These are phyloP conservation scores for Grammomys surdaster DNA, from an alignment of 2,113 vertebrate species.

Conservation along the genomic window DNA sequence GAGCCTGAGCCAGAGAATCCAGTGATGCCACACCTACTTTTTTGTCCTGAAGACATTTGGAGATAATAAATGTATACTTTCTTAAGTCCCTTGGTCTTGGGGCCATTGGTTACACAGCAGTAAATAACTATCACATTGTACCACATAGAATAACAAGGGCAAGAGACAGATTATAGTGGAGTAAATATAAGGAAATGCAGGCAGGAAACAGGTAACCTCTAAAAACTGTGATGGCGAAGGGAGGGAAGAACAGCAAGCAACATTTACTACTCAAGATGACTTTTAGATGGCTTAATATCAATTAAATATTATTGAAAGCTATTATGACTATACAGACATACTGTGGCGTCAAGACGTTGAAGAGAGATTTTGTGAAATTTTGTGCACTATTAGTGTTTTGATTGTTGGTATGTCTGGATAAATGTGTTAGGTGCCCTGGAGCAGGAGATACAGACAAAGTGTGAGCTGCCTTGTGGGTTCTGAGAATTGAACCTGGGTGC, in stretches of 20 bases:
- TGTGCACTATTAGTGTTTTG: not conserved
- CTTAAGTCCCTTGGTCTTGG: slow-evolving; percentile 1
- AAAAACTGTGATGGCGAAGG: not conserved
- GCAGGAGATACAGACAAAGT: not conserved
- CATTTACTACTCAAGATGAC: slow-evolving; percentile 10
- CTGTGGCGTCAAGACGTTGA: not conserved
- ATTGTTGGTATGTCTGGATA: not conserved
- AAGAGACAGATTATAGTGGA: slow-evolving; percentile 9
- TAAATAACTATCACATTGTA: not conserved
- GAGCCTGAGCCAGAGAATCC: not conserved
- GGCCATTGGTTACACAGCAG: not conserved
- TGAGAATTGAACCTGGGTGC: not conserved
- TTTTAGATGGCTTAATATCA: slow-evolving; percentile 17
- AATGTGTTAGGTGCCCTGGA: not conserved
- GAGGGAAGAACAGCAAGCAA: not conserved
- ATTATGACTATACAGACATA: not conserved
- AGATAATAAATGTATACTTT: not conserved
- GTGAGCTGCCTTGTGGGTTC: not conserved
- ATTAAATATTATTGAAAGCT: slow-evolving; percentile 31
- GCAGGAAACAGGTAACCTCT: slow-evolving; percentile 10
- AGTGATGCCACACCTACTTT: not conserved
- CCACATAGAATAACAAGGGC: not conserved
- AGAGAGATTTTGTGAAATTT: not conserved
- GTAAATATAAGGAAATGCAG: not conserved
- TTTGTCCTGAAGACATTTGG: not conserved